phyloP scores from a whole-genome alignment of 2,797 vertebrate genomes.

The Tiaroga cobitis region DNA sequence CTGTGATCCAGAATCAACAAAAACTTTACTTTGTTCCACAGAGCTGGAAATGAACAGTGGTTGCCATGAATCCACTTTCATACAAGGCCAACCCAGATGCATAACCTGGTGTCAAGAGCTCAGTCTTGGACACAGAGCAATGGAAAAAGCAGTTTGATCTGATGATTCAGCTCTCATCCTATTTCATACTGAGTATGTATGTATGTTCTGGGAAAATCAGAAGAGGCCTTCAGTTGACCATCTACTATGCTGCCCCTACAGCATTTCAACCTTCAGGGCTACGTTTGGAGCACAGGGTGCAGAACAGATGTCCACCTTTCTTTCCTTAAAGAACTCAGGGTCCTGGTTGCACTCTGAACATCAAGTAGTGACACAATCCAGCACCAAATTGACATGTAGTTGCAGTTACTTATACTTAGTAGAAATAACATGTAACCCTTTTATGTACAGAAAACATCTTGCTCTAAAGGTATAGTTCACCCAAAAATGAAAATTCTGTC shows the following conservation, averaged over 20 bases:
- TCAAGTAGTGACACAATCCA: not conserved
- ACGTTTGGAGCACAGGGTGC: no score
- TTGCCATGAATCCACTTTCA: conserved; percentile 24
- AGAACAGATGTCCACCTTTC: not conserved
- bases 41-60: conserved; percentile 13
- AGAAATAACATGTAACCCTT: not conserved
- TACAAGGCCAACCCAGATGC: conserved; percentile 5
- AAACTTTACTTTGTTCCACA: not conserved
- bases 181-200: not conserved
- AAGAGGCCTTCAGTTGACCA: not conserved
- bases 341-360: not conserved
- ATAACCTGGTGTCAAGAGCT: conserved; percentile 21
- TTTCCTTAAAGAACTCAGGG: not conserved
- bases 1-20: conserved; percentile 23
- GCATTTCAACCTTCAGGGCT: not conserved
- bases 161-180: conserved; percentile 1
- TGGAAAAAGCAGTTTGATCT: conserved; percentile 15
- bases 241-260: not conserved
- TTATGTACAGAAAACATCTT: not conserved
- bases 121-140: not conserved
- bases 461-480: no score
- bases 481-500: no score
- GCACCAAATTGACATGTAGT: no score
- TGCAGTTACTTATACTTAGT: no score
- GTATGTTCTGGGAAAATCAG: not conserved